Conservation (phyloP, 1,140 invertebrate genomes). For the Drosophila serrata region DNA sequence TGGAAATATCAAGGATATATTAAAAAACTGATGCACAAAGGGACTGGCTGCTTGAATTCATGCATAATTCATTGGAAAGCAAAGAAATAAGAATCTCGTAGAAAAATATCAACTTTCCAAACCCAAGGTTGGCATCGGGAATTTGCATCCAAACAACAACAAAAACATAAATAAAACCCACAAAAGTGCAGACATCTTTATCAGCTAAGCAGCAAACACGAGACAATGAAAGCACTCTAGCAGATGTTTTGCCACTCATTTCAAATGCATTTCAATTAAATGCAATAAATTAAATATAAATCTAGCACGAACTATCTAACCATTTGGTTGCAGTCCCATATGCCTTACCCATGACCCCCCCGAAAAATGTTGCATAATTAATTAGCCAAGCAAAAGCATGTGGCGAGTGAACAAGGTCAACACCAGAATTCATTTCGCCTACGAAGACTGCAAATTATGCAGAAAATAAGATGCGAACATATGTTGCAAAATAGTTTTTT, state of each 20-base stretch:
- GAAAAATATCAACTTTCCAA: not conserved
- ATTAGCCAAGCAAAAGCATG: slow-evolving; percentile 47
- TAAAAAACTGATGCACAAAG: slow-evolving; percentile 2
- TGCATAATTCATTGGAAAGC: slow-evolving; percentile 5
- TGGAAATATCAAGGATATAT: slow-evolving; percentile 11
- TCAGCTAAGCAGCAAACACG: slow-evolving; percentile 10
- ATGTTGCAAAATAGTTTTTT: slow-evolving; percentile 12
- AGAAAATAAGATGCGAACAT: slow-evolving; percentile 34
- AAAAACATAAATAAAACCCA: slow-evolving; percentile 18
- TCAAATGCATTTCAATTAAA: slow-evolving; percentile 69
- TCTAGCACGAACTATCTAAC: slow-evolving; percentile 19
- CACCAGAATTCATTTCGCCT: slow-evolving; percentile 23
- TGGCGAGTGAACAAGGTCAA: slow-evolving; percentile 35
- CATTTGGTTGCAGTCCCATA: slow-evolving; percentile 2
- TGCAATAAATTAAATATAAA: slow-evolving; percentile 63
- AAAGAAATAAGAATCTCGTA: not conserved
- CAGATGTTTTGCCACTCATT: slow-evolving; percentile 34
- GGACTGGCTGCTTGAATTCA: not conserved
- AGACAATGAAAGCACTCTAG: slow-evolving; percentile 10
- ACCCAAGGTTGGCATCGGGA: slow-evolving; percentile 3
- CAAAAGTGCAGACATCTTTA: slow-evolving; percentile 35
- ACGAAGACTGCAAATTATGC: slow-evolving; percentile 54
- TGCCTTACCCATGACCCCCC: slow-evolving; percentile 24
- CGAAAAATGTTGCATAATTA: slow-evolving; percentile 53
- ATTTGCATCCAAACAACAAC: slow-evolving; percentile 24